These are phyloP conservation scores for Sclerurus mexicanus DNA, from an alignment of 2,113 vertebrate species.

Conservation along the genomic window DNA sequence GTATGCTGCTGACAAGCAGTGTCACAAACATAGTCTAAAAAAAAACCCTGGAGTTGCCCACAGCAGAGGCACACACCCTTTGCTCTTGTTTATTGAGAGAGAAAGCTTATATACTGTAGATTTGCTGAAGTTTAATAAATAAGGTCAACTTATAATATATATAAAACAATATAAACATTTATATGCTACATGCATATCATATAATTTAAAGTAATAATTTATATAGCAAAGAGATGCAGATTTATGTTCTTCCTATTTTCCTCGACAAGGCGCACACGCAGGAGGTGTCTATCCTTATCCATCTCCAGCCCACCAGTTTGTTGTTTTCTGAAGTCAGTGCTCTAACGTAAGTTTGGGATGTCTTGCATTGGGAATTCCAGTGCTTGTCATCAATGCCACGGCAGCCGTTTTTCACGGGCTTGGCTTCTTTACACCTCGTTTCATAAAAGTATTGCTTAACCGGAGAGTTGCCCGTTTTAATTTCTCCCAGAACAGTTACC, in stretches of 20 bases:
- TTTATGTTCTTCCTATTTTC: conserved; percentile 90
- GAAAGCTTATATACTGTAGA: conserved; percentile 80
- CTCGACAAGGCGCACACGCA: conserved; percentile 94
- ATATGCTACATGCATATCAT: conserved; percentile 98
- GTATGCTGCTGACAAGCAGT: conserved; percentile 41
- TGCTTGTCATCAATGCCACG: conserved; percentile 95
- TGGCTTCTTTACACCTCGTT: conserved; percentile 86
- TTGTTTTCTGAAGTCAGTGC: conserved; percentile 88
- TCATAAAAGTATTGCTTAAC: conserved; percentile 98
- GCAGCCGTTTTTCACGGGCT: conserved; percentile 86
- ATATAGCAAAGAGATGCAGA: conserved; percentile 81
- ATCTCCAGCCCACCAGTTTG: conserved; percentile 87
- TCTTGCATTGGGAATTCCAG: conserved; percentile 99
- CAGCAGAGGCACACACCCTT: conserved; percentile 76
- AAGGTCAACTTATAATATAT: conserved; percentile 93
- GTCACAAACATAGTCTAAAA: conserved; percentile 66
- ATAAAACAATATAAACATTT: conserved; percentile 96
- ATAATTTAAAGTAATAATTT: conserved; percentile 99
- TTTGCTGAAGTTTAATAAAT: conserved; percentile 95
- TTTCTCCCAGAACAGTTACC: conserved; percentile 89
- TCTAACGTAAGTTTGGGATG: conserved; percentile 90
- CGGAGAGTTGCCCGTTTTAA: conserved; percentile 83
- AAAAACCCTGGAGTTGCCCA: conserved; percentile 56
- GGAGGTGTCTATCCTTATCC: conserved; percentile 98
- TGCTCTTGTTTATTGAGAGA: conserved; percentile 79